phyloP scores from a whole-genome alignment of 1,140 invertebrate species.

The Papilio xuthus region DNA sequence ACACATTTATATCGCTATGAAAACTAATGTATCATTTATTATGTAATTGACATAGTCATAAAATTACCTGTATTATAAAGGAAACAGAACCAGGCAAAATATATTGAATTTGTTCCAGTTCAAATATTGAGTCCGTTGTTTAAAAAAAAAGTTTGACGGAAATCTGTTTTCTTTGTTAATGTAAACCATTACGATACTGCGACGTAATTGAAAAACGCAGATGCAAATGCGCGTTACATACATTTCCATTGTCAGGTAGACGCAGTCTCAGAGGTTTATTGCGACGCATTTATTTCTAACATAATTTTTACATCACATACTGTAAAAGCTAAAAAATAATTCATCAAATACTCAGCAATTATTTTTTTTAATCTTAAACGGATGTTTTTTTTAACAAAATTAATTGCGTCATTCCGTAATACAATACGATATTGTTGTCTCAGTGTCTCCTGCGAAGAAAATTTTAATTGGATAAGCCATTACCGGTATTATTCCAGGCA shows the following conservation, averaged over 20 bases:
- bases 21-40: not conserved
- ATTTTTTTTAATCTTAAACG: not conserved
- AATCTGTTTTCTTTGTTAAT: not conserved
- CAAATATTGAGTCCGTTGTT: no score
- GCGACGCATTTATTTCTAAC: constrained; percentile 29
- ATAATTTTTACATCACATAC: not conserved
- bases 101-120: no score
- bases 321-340: constrained; percentile 20
- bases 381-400: constrained; percentile 15
- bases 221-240: not conserved
- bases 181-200: not conserved
- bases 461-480: constrained; percentile 35
- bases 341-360: constrained; percentile 19
- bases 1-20: not conserved
- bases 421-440: constrained; percentile 28
- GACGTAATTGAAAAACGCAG: not conserved
- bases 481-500: constrained; percentile 10
- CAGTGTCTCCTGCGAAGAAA: constrained; percentile 11
- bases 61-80: not conserved
- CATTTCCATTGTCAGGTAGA: constrained; percentile 10
- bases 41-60: not conserved
- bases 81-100: not conserved
- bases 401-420: constrained; percentile 29
- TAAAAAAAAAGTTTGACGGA: no score
- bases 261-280: constrained; percentile 22